Conservation (phyloP, 1,140 invertebrate species). For the Drosophila ananassae region DNA sequence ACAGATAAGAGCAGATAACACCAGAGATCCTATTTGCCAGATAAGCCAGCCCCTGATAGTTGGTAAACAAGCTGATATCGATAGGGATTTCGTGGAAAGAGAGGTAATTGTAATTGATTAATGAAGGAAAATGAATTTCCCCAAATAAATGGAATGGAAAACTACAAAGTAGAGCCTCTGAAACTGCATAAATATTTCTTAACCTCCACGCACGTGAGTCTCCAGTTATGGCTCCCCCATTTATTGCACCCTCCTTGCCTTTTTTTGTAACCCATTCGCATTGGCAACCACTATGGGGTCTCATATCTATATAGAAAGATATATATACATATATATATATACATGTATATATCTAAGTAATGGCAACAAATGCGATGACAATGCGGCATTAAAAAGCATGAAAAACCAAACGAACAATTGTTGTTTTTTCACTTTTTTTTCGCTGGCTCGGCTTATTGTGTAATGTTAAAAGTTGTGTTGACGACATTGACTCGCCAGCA, state of each 20-base stretch:
- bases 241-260: neutral
- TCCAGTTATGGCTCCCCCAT: constrained; percentile 5
- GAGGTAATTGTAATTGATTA: neutral
- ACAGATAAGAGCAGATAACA: constrained; percentile 54
- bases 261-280: constrained; percentile 24
- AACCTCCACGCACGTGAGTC: constrained; percentile 22
- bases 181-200: neutral
- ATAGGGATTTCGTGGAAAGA: constrained; percentile 36
- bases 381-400: constrained; percentile 72
- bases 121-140: neutral
- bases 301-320: constrained; percentile 6
- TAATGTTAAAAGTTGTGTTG: constrained; percentile 64
- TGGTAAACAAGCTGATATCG: constrained; percentile 18
- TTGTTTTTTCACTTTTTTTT: constrained; percentile 25
- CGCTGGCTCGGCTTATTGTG: constrained; percentile 54
- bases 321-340: constrained; percentile 17
- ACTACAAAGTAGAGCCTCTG: neutral
- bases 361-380: constrained; percentile 73
- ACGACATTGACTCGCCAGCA: constrained; percentile 58
- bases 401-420: constrained; percentile 49
- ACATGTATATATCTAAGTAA: constrained; percentile 19
- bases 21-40: constrained; percentile 21
- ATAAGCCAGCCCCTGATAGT: constrained; percentile 28
- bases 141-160: neutral
- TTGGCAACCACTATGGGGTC: constrained; percentile 24